A percentile compares a stretch with the other conserved stretches of the same genome.
These are phyloP conservation scores for Ammospiza nelsoni DNA, from an alignment of 2,113 vertebrate species.

Conservation along the genomic window DNA sequence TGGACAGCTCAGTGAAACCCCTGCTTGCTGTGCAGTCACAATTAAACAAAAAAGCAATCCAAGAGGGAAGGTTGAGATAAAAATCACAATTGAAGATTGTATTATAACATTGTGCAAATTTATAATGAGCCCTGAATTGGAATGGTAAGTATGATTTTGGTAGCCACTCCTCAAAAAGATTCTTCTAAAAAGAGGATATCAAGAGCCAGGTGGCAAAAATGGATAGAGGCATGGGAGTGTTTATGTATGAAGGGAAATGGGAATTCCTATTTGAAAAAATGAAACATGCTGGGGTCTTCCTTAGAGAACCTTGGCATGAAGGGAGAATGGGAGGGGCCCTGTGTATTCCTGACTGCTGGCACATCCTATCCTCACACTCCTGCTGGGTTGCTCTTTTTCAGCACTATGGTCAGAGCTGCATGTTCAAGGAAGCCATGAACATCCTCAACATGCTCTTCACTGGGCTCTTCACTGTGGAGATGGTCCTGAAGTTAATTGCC, in stretches of 20 bases:
- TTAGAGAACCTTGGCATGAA: neutral
- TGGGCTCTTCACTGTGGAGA: constrained; percentile 98
- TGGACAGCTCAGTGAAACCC: neutral
- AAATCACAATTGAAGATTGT: neutral
- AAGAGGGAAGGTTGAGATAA: neutral
- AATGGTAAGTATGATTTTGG: neutral
- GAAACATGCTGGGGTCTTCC: rapidly evolving
- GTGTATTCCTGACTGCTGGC: neutral
- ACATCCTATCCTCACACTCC: neutral
- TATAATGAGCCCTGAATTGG: neutral
- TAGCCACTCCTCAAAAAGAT: neutral
- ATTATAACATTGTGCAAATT: neutral
- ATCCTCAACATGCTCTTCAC: constrained; percentile 99
- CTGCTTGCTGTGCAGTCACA: neutral
- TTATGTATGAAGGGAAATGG: neutral
- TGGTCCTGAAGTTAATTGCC: constrained; percentile 98
- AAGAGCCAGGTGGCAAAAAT: neutral
- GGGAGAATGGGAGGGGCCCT: neutral
- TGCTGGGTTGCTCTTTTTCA: constrained; percentile 54
- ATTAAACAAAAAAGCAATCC: neutral
- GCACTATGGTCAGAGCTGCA: constrained; percentile 95
- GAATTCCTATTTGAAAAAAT: neutral
- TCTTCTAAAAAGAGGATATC: neutral
- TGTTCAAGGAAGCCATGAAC: constrained; percentile 98
- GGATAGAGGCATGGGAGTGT: neutral